Evolutionary conservation across 2,888 invertebrate species (phyloP), one percentile per base, ranked within the genome.

Genomic region (Lycophotia porphyrea): DNA sequence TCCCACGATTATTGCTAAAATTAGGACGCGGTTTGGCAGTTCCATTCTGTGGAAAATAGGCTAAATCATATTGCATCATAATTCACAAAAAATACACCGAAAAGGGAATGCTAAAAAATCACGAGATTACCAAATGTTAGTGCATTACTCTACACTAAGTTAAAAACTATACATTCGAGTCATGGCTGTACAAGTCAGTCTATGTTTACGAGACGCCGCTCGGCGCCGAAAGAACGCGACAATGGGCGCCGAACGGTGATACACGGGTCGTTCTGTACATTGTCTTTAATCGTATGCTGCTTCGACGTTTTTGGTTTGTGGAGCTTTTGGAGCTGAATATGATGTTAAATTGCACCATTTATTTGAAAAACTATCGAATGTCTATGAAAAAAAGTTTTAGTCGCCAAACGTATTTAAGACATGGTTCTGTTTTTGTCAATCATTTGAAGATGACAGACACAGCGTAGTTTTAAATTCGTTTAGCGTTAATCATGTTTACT

Each of bases 171-270:
- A 94, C 90, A 93, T 70, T 91, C 90, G 83, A 91, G 93, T 95
- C 95, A 95, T 95, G 95, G 95, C 95, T 94, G 93, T 93, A 95
- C 94, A 94, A 91, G 91, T 95, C 95, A 95, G 95, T 95, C 96
- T 95, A 94, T 93, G 90, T 89, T 92, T 91, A 92, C 92, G 94
- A 94, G 92, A 92, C 88, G 94, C 93, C 93, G 95, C 93, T 91
- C 90, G 93, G 93, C 92, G 77, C 27, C 71, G 39, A 36, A 66
- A 58, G 27, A 18, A 66, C 61, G 64, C 80, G 67, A 74, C 74
- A 69, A 76, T 76, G 78, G 79, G 78, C 88, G 76, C 55, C 82
- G 80, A 84, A 79, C 82, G 69, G 68, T 79, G 66, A 74, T 82
- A 76, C 72, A 76, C 70, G 74, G 67, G 65, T 82, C 84, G 71